Evolutionary conservation across 2,888 invertebrate genomes (phyloP).

Genomic region (Mantis religiosa): DNA sequence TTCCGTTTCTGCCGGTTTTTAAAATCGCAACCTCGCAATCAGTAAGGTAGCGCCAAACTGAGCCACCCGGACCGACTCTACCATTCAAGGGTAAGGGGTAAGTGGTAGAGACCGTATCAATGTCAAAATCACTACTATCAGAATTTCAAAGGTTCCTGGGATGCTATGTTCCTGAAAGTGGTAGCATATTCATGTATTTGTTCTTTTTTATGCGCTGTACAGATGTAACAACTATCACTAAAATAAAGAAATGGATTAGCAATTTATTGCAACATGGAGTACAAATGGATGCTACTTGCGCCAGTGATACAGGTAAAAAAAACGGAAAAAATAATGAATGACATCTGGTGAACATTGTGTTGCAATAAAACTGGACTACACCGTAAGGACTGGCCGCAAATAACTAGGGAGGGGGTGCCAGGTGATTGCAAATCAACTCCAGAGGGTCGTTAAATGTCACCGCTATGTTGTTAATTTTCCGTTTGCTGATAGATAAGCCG

Average conservation of each 20-base stretch:
- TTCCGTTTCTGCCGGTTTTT: too few relatives aligned
- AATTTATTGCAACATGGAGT: not conserved
- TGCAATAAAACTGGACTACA: constrained; percentile 1
- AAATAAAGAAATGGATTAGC: not conserved
- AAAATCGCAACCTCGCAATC: too few relatives aligned
- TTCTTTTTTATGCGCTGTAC: too few relatives aligned
- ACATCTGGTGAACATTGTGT: not conserved
- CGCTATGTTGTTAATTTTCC: constrained; percentile 15
- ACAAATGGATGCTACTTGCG: not conserved
- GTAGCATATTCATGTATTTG: too few relatives aligned
- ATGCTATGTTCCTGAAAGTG: too few relatives aligned
- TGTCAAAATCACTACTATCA: too few relatives aligned
- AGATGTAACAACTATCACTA: not conserved
- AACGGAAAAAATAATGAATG: not conserved
- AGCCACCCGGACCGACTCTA: too few relatives aligned
- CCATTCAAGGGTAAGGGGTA: too few relatives aligned
- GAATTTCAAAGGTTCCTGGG: too few relatives aligned
- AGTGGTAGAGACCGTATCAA: too few relatives aligned
- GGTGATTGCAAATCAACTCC: constrained; percentile 22
- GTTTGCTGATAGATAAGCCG: not conserved
- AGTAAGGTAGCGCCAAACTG: too few relatives aligned
- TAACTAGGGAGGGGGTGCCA: not conserved
- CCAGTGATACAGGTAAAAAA: not conserved
- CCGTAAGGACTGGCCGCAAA: constrained; percentile 8
- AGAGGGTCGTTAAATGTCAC: constrained; percentile 15